Evolutionary conservation across 2,113 vertebrate species (phyloP), one percentile per base, ranked within the genome.

Genomic region (Myotis yumanensis): DNA sequence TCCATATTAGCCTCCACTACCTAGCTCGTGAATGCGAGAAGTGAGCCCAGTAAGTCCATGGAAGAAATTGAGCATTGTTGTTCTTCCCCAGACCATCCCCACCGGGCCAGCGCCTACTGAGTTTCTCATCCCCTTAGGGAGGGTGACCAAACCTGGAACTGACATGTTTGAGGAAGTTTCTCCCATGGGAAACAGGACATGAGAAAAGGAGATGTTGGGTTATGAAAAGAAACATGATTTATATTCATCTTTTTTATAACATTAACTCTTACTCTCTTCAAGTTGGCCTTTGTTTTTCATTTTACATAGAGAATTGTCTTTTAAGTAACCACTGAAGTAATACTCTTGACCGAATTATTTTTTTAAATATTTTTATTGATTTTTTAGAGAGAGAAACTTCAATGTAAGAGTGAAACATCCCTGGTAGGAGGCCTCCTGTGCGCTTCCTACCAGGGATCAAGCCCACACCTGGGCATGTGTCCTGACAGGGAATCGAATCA

Each of bases 281-380:
- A 73, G 51, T 59, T 69, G 22, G 18, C 1, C 28, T 86, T 75
- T 54, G 7, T 64, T 52, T 91, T 96, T 90, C 59, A 83, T 71
- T 95, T 76, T 75, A 75, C 16, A 22, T 20, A 83, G 22, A 25
- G 7, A 92, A 93, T 66, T 82, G 2, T 32, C 51, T 86, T 86
- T 93, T 88, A 66, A 69, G 48, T 64, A 89, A 69, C 5, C 9
- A 37, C 4, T 40, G 43, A 51, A 40, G 8, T 51, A 59, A 90
- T 71, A 68, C 28, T 71, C 16, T 77, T 85, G 48, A 86, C 87
- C 32, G n/a, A 84, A 84, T 85, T 35, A 93, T 72, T 75, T 93
- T 68, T 68, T 17, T 1, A 17, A 66, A 68, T 68, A 68, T n/a
- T 68, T n/a, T 68, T 68, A n/a, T 68, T 68, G 64, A 68, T n/a